phyloP scores from a whole-genome alignment of 2,888 invertebrate genomes.

The Scaeva pyrastri region DNA sequence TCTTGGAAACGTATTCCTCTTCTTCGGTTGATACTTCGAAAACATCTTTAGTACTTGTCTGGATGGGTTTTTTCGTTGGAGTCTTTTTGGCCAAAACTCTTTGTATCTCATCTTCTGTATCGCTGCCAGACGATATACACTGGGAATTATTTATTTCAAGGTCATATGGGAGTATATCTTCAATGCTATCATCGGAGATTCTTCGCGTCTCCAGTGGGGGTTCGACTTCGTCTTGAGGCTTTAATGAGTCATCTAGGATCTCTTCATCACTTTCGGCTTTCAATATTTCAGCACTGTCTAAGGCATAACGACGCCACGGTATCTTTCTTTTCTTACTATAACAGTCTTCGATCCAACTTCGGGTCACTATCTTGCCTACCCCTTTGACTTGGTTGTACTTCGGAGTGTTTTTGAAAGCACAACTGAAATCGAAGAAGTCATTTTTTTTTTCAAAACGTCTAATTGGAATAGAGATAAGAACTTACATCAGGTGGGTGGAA shows the following conservation, averaged over 20 bases:
- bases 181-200: slow-evolving; percentile 30
- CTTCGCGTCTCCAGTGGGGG: not conserved
- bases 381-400: slow-evolving; percentile 90
- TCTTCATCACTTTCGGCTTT: slow-evolving; percentile 83
- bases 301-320: slow-evolving; percentile 82
- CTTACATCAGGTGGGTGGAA: slow-evolving; percentile 95
- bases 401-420: slow-evolving; percentile 95
- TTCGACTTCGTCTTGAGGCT: slow-evolving; percentile 50
- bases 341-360: slow-evolving; percentile 91
- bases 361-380: slow-evolving; percentile 87
- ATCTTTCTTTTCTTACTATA: slow-evolving; percentile 85
- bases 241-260: slow-evolving; percentile 79
- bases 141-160: not conserved
- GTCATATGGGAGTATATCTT: slow-evolving; percentile 41
- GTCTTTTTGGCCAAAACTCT: slow-evolving; percentile 75
- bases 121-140: slow-evolving; percentile 78
- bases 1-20: slow-evolving; percentile 80
- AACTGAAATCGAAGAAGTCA: slow-evolving; percentile 85
- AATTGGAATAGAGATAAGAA: slow-evolving; percentile 63
- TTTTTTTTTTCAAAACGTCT: too few relatives aligned
- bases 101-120: slow-evolving; percentile 83
- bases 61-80: slow-evolving; percentile 7
- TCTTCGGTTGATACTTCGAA: slow-evolving; percentile 82
- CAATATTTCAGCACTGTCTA: slow-evolving; percentile 78
- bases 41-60: slow-evolving; percentile 68